Conservation (phyloP, 2,888 invertebrate species). For the Petrophora chlorosata region DNA sequence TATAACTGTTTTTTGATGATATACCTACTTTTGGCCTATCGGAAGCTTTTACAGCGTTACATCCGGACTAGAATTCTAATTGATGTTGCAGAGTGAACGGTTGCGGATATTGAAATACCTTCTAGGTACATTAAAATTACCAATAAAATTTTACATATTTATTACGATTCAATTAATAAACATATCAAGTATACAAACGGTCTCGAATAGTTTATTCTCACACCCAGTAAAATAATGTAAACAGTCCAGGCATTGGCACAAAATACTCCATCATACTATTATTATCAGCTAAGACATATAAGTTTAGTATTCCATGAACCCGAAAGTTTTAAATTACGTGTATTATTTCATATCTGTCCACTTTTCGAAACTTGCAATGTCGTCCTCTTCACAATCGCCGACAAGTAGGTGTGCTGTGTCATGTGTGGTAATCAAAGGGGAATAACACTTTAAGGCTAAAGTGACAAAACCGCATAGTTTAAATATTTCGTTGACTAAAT, state of each 20-base stretch:
- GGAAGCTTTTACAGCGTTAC: conserved; percentile 16
- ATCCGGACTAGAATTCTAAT: conserved; percentile 9
- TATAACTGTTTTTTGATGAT: conserved; percentile 11
- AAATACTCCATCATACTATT: too few species aligned
- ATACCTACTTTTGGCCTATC: conserved; percentile 11
- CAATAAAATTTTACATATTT: too few species aligned
- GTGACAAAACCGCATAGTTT: conserved; percentile 23
- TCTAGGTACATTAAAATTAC: too few species aligned
- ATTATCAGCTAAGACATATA: too few species aligned
- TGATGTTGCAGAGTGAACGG: conserved; percentile 1
- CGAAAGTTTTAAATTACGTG: too few species aligned
- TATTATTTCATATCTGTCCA: conserved; percentile 1
- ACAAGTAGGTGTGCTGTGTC: conserved; percentile 17
- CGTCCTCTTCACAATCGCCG: conserved; percentile 19
- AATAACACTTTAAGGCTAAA: conserved; percentile 29
- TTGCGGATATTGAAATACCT: conserved; percentile 1
- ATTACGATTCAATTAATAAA: too few species aligned
- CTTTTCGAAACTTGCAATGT: conserved; percentile 20
- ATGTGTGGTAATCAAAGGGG: conserved; percentile 22
- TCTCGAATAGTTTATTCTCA: too few species aligned
- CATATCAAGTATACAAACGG: too few species aligned
- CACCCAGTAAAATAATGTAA: too few species aligned
- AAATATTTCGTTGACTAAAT: conserved; percentile 29
- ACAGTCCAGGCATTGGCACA: too few species aligned
- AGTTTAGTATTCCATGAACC: too few species aligned